Evolutionary conservation across 1,140 invertebrate genomes (phyloP).

Genomic region (Zeugodacus cucurbitae): DNA sequence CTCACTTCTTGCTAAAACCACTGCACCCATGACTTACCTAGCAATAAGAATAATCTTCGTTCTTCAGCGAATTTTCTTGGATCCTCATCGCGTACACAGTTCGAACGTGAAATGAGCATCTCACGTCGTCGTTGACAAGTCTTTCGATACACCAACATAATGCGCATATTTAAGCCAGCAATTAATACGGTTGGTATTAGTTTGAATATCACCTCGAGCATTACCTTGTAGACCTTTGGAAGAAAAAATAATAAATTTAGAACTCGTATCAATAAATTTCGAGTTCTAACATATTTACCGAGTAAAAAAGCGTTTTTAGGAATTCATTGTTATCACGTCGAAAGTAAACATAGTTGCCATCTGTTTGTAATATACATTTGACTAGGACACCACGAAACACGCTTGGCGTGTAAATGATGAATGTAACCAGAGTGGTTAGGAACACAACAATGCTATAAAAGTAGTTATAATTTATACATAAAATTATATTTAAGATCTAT

Average conservation of each 20-base stretch:
- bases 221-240: constrained; percentile 71
- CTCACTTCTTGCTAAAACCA: not conserved
- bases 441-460: constrained; percentile 69
- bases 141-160: constrained; percentile 75
- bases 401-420: constrained; percentile 75
- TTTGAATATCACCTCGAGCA: constrained; percentile 76
- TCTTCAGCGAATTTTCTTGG: constrained; percentile 78
- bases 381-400: constrained; percentile 73
- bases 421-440: constrained; percentile 72
- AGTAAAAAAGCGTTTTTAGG: constrained; percentile 69
- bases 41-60: constrained; percentile 74
- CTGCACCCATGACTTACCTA: constrained; percentile 65
- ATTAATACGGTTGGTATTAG: constrained; percentile 75
- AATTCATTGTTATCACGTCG: constrained; percentile 70
- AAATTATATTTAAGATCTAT: not conserved
- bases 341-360: constrained; percentile 70
- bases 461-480: not conserved
- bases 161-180: constrained; percentile 76
- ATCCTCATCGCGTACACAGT: constrained; percentile 69
- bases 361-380: constrained; percentile 68
- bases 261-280: not conserved
- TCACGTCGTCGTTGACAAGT: constrained; percentile 74
- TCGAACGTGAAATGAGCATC: constrained; percentile 72
- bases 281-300: constrained; percentile 56
- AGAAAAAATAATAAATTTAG: not conserved